phyloP scores from a whole-genome alignment of 1,140 invertebrate genomes.

The Coelopa frigida region DNA sequence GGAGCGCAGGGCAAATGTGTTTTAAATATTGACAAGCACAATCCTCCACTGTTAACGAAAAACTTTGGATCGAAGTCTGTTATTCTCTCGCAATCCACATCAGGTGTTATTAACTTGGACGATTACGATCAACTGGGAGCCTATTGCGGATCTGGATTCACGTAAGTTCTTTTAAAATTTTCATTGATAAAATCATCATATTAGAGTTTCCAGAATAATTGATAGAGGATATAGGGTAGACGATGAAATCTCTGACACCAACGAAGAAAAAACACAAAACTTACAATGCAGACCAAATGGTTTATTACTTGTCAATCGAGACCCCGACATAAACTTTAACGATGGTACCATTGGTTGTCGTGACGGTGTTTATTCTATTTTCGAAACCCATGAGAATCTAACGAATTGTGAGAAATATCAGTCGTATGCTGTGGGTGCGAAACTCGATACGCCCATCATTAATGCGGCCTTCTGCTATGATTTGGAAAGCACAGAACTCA shows the following conservation, averaged over 20 bases:
- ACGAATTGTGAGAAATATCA: constrained; percentile 3
- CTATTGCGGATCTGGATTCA: background rate
- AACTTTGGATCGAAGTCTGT: too few relatives aligned
- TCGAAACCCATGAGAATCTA: constrained; percentile 3
- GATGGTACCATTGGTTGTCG: background rate
- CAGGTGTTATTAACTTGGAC: constrained; percentile 1
- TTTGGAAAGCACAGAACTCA: background rate
- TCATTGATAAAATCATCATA: background rate
- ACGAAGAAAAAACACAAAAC: constrained; percentile 5
- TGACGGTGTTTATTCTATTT: constrained; percentile 2
- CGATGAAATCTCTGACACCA: background rate
- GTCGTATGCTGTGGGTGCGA: constrained; percentile 4
- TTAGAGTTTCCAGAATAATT: background rate
- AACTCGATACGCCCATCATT: background rate
- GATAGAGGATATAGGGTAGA: background rate
- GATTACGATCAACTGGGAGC: constrained; percentile 1
- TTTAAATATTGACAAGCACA: too few relatives aligned
- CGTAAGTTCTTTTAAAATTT: background rate
- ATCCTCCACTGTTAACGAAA: too few relatives aligned
- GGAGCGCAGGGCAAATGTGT: too few relatives aligned
- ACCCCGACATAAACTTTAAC: background rate
- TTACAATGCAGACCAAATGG: background rate
- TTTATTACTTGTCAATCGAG: too few relatives aligned
- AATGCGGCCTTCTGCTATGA: constrained; percentile 7
- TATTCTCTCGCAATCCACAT: too few relatives aligned